Evolutionary conservation across 1,140 invertebrate genomes (phyloP).

Genomic region (Tribolium castaneum): DNA sequence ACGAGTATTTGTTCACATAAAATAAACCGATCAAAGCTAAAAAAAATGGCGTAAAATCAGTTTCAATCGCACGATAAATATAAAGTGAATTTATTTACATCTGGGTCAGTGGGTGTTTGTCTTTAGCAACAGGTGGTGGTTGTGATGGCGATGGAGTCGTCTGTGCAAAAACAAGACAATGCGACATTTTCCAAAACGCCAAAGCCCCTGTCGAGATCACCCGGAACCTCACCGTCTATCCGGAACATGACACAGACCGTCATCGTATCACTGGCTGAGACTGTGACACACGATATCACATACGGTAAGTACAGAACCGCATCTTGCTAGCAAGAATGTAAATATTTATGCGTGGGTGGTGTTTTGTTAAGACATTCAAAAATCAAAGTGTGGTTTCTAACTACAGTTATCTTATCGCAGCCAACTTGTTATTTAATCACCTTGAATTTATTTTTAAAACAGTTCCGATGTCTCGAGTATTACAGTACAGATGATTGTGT

Average conservation of each 20-base stretch:
- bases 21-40: slow-evolving; percentile 1
- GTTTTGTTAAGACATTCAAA: not conserved
- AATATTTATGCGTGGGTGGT: slow-evolving; percentile 36
- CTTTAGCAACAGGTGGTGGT: slow-evolving; percentile 35
- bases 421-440: not conserved
- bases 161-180: slow-evolving; percentile 42
- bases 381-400: not conserved
- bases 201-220: slow-evolving; percentile 61
- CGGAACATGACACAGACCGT: slow-evolving; percentile 62
- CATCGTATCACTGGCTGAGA: slow-evolving; percentile 65
- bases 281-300: slow-evolving; percentile 70
- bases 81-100: slow-evolving; percentile 39
- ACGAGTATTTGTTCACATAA: not conserved
- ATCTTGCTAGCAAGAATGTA: slow-evolving; percentile 15
- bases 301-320: slow-evolving; percentile 66
- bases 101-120: slow-evolving; percentile 28
- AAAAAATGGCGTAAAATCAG: slow-evolving; percentile 18
- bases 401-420: not conserved
- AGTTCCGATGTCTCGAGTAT: not conserved
- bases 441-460: slow-evolving; percentile 26
- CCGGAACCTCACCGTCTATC: slow-evolving; percentile 59
- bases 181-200: slow-evolving; percentile 62
- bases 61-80: slow-evolving; percentile 7
- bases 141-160: slow-evolving; percentile 44
- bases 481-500: not conserved